Percentiles rank a stretch among this genome's conserved stretches.
Evolutionary conservation across 1,140 invertebrate species (phyloP).

Genomic region (Fopius arisanus): DNA sequence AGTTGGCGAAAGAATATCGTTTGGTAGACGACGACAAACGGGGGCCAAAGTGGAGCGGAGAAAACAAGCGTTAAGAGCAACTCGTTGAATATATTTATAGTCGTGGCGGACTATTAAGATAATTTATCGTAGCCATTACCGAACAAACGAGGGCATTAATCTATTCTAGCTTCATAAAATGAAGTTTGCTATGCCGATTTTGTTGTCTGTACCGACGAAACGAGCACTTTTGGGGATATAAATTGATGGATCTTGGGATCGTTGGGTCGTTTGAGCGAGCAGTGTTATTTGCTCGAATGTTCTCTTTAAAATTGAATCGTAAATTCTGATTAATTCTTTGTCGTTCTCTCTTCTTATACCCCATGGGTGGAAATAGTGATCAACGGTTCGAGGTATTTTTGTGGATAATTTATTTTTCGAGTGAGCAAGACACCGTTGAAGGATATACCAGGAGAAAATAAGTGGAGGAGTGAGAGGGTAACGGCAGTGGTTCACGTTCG

Average conservation of each 20-base stretch:
- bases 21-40: background rate
- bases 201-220: slow-evolving; percentile 58
- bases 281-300: slow-evolving; percentile 20
- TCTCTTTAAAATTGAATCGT: slow-evolving; percentile 33
- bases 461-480: background rate
- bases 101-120: slow-evolving; percentile 60
- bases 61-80: slow-evolving; percentile 52
- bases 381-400: background rate
- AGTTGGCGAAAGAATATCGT: background rate
- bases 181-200: slow-evolving; percentile 61
- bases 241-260: slow-evolving; percentile 50
- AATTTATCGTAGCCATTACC: slow-evolving; percentile 63
- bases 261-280: slow-evolving; percentile 19
- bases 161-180: slow-evolving; percentile 64
- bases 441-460: background rate
- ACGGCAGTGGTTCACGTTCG: slow-evolving; percentile 36
- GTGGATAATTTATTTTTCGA: slow-evolving; percentile 8
- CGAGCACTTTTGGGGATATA: slow-evolving; percentile 53
- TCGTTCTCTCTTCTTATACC: too few relatives aligned
- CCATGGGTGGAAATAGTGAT: too few relatives aligned
- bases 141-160: slow-evolving; percentile 64
- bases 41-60: slow-evolving; percentile 42
- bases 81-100: slow-evolving; percentile 62
- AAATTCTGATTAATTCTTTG: slow-evolving; percentile 33
- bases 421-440: background rate